These are phyloP conservation scores for Colinus virginianus DNA, from an alignment of 2,113 vertebrate species.

Conservation along the genomic window DNA sequence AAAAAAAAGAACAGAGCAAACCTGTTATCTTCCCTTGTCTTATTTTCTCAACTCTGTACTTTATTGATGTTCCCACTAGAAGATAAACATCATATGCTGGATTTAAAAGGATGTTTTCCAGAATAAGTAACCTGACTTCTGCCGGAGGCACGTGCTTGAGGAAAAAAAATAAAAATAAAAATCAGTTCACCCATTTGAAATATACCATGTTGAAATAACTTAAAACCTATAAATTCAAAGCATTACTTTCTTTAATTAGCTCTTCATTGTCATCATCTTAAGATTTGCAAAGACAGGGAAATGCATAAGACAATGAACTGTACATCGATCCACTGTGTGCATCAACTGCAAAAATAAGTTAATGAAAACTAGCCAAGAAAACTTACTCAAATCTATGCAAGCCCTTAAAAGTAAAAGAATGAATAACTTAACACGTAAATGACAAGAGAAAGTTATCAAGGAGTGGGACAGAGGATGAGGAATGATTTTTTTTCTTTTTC, in stretches of 20 bases:
- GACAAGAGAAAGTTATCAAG: background rate
- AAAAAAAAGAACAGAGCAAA: constrained; percentile 53
- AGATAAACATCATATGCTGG: constrained; percentile 91
- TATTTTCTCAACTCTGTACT: constrained; percentile 94
- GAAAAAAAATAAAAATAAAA: background rate
- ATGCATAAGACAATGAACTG: background rate
- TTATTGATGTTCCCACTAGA: constrained; percentile 89
- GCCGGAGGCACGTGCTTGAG: constrained; percentile 90
- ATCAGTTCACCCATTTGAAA: background rate
- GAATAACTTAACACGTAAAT: background rate
- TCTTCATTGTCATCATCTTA: background rate
- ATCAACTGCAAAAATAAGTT: background rate
- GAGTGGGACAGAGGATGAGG: background rate
- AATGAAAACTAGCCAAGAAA: background rate
- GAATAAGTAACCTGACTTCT: constrained; percentile 91
- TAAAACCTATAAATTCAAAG: background rate
- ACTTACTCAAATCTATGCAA: background rate
- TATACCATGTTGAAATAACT: background rate
- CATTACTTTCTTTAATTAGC: background rate
- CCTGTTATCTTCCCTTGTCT: constrained; percentile 93
- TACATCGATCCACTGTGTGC: background rate
- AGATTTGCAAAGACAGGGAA: background rate
- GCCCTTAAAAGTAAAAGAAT: background rate
- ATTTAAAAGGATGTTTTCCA: constrained; percentile 96
- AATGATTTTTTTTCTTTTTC: background rate